These are phyloP conservation scores for Doryteuthis pealeii DNA, from an alignment of 1,140 invertebrate genomes.

Conservation along the genomic window DNA sequence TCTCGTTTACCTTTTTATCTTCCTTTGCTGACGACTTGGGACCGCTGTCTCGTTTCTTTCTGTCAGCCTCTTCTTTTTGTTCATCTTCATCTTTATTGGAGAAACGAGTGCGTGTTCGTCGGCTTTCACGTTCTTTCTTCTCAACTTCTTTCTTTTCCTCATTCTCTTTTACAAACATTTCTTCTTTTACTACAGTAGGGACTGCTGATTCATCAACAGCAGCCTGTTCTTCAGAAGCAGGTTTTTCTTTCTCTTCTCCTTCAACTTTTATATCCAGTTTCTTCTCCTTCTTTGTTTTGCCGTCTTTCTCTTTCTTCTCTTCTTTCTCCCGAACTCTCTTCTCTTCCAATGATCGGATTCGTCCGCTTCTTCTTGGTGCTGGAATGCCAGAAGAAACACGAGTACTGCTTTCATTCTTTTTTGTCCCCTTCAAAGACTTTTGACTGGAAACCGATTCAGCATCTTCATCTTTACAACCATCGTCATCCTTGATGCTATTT, in stretches of 20 bases:
- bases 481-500: neutral
- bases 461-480: neutral
- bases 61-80: conserved; percentile 14
- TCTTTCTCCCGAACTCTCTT: conserved; percentile 16
- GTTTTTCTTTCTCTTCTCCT: conserved; percentile 18
- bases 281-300: conserved; percentile 16
- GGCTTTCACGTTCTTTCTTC: conserved; percentile 1
- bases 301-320: conserved; percentile 11
- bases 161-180: conserved; percentile 6
- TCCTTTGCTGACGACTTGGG: conserved; percentile 11
- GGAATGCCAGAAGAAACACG: neutral
- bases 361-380: neutral
- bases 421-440: neutral
- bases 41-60: conserved; percentile 13
- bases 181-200: conserved; percentile 13
- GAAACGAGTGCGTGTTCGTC: neutral
- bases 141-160: neutral
- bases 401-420: neutral
- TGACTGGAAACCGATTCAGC: neutral
- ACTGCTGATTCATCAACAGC: neutral
- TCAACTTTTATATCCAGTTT: conserved; percentile 12
- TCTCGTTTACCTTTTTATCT: conserved; percentile 12
- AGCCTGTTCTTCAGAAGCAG: conserved; percentile 10
- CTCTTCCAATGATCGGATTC: conserved; percentile 12
- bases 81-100: conserved; percentile 13